Base-by-base conservation (phyloP, 1,140 invertebrate species). In the Lepidurus packardi region DNA sequence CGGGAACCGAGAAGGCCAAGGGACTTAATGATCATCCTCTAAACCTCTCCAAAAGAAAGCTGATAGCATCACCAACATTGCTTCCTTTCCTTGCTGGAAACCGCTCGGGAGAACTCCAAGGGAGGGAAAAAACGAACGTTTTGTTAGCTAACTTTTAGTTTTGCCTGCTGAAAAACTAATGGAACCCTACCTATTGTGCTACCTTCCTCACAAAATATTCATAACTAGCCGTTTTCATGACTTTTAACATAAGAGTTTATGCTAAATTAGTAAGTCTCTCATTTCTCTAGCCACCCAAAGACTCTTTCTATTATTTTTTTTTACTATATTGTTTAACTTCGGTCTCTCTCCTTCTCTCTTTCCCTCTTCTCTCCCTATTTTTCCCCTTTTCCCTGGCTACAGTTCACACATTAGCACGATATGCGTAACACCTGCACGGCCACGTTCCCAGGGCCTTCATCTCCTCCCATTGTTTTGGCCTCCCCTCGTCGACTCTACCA, bases 391-490 rank as follows among this genome's bases (percentile, higher is more conserved):
- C 16, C 45, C 10, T 47, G 8, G 53, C 53, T 65, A 65, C 53
- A 65, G 7, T 65, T 65, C 53, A 65, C 53, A 65, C 53, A 65
- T 65, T 65, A 65, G 53, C 53, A 13, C 16, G 53, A 65, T 65
- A 65, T 65, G 53, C 53, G 53, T 65, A 65, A 65, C 53, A 65
- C 53, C 53, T 65, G 53, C 53, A 65, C 53, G 13, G 53, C 53
- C 53, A 65, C 53, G 53, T 16, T 65, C 53, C 8, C 53, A 65
- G 53, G 53, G 13, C 13, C 53, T 65, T 16, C 21, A n/a, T 65
- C 53, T 16, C 53, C 21, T 16, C 21, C 53, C 21, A 65, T 65
- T 65, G 53, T 65, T 65, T 65, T 21, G 16, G 16, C 53, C 53
- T 21, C 53, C 53, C 6, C 9, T 65, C n/a, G 53, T 65, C 13